Conservation (phyloP, 2,797 vertebrate species). For the Centroberyx gerrardi region DNA sequence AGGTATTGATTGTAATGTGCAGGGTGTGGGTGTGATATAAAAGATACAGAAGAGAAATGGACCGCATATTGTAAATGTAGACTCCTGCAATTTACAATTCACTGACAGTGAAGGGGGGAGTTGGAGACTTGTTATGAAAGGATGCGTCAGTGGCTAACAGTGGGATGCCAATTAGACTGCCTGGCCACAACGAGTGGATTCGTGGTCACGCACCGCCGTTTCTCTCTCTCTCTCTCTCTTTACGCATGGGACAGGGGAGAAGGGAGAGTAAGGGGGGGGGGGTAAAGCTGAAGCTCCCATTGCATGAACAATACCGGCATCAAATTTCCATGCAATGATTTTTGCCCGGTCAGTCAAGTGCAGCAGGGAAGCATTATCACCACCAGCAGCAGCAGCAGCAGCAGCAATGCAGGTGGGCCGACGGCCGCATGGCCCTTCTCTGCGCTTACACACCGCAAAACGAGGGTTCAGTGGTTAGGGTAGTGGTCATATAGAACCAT, state of each 20-base stretch:
- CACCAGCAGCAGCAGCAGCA: not conserved
- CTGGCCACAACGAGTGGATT: constrained; percentile 74
- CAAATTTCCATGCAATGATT: constrained; percentile 73
- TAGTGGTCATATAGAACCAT: too few species aligned
- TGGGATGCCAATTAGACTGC: constrained; percentile 83
- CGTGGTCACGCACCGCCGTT: constrained; percentile 72
- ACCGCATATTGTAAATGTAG: constrained; percentile 60
- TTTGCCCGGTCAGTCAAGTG: constrained; percentile 50
- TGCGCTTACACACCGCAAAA: not conserved
- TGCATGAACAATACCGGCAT: constrained; percentile 76
- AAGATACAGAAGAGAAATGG: constrained; percentile 51
- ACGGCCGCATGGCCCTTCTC: not conserved
- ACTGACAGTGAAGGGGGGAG: constrained; percentile 70
- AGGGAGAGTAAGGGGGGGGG: constrained; percentile 23
- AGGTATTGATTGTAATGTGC: constrained; percentile 79
- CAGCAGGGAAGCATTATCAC: constrained; percentile 56
- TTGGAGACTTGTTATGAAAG: constrained; percentile 79
- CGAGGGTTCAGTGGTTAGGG: too few species aligned
- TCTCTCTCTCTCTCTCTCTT: constrained; percentile 40
- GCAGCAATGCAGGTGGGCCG: constrained; percentile 49
- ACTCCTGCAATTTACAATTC: constrained; percentile 62
- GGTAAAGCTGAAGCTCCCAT: constrained; percentile 57
- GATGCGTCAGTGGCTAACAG: constrained; percentile 80
- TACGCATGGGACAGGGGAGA: constrained; percentile 43
- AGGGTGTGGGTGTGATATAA: constrained; percentile 66